Percentiles rank a stretch among this genome's conserved stretches.
phyloP scores from a whole-genome alignment of 2,113 vertebrate species.

The Pycnonotus jocosus region DNA sequence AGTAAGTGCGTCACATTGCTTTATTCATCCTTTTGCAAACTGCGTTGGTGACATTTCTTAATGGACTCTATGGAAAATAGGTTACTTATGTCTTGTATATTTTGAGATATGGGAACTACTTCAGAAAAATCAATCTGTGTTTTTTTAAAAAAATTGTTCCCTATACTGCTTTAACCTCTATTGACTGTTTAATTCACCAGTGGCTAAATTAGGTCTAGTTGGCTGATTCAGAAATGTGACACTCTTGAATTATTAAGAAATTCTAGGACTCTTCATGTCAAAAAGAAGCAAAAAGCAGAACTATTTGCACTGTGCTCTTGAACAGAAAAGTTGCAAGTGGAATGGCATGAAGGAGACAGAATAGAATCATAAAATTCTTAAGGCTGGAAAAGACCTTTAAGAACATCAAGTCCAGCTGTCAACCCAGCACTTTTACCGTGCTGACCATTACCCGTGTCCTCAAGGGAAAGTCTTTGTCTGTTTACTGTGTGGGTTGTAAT shows the following conservation, averaged over 20 bases:
- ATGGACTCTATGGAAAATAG: background rate
- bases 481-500: background rate
- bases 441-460: background rate
- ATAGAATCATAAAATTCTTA: background rate
- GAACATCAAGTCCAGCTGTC: background rate
- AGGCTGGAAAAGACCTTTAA: background rate
- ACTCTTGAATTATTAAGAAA: background rate
- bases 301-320: background rate
- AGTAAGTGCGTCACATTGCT: background rate
- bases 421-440: background rate
- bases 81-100: background rate
- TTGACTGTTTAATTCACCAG: background rate
- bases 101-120: background rate
- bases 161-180: background rate
- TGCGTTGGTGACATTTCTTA: background rate
- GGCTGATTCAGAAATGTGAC: background rate
- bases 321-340: background rate
- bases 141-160: background rate
- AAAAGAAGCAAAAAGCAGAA: background rate
- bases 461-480: background rate
- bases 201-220: background rate
- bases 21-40: background rate
- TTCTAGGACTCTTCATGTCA: background rate
- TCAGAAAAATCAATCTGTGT: background rate
- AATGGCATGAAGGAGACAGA: background rate